phyloP scores from a whole-genome alignment of 2,113 vertebrate species.

The Actenoides hombroni region DNA sequence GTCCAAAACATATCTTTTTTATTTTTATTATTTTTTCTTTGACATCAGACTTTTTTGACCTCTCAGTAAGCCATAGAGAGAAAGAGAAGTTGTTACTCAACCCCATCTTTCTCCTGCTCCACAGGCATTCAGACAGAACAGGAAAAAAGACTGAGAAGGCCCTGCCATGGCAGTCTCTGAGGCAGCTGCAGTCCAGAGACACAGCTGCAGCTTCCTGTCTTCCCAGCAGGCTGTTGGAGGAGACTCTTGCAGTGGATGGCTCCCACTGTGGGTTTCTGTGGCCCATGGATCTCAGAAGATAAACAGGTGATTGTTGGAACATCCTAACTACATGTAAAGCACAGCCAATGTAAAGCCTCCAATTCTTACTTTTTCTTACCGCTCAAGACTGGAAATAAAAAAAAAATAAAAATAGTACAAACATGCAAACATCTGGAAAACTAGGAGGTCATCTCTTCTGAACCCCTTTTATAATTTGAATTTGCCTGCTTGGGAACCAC shows the following conservation, averaged over 20 bases:
- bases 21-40: neutral
- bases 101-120: neutral
- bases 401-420: neutral
- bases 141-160: neutral
- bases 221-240: neutral
- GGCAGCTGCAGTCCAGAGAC: neutral
- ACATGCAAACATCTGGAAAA: neutral
- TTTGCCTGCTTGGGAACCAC: neutral
- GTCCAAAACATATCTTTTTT: neutral
- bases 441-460: neutral
- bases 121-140: neutral
- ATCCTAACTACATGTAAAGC: neutral
- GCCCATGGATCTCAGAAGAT: neutral
- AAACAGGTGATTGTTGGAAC: neutral
- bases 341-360: neutral
- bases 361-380: neutral
- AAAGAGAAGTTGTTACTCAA: neutral
- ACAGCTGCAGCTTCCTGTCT: neutral
- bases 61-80: neutral
- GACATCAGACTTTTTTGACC: neutral
- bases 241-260: neutral
- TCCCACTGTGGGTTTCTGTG: neutral
- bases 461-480: rapidly evolving
- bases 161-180: neutral
- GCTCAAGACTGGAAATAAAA: neutral